These are phyloP conservation scores for Bovichtus diacanthus DNA, from an alignment of 2,797 vertebrate genomes.

Conservation along the genomic window DNA sequence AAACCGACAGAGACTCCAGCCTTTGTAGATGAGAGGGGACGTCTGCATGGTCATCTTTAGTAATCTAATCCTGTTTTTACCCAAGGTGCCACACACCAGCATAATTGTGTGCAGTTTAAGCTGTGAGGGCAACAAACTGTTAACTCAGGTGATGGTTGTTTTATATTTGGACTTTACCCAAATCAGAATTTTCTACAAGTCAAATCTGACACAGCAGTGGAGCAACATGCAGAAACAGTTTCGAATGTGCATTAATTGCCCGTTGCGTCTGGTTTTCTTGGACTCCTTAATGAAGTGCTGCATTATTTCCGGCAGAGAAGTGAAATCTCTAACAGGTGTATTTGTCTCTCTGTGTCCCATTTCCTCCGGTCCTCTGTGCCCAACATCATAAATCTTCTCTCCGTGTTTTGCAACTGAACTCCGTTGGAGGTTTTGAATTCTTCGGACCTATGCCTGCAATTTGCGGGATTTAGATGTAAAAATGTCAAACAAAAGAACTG, in stretches of 20 bases:
- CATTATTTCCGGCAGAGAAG: not conserved
- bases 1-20: conserved; percentile 1
- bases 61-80: too few species aligned
- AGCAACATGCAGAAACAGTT: not conserved
- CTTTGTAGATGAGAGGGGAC: conserved; percentile 41
- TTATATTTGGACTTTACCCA: not conserved
- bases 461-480: conserved; percentile 59
- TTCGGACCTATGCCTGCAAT: conserved; percentile 35
- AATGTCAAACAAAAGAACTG: conserved; percentile 55
- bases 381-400: conserved; percentile 22
- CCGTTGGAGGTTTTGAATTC: conserved; percentile 61
- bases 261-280: not conserved
- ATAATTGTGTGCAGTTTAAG: too few species aligned
- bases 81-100: not conserved
- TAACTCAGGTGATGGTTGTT: not conserved
- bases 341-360: not conserved
- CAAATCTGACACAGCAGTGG: not conserved
- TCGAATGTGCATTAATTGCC: not conserved
- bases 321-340: conserved; percentile 44
- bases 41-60: not conserved
- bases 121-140: too few species aligned
- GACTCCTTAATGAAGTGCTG: not conserved
- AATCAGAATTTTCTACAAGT: not conserved
- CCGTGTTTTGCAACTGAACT: conserved; percentile 44
- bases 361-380: not conserved